phyloP scores from a whole-genome alignment of 64 coral and sea anemone species.

The Montipora capricornis region DNA sequence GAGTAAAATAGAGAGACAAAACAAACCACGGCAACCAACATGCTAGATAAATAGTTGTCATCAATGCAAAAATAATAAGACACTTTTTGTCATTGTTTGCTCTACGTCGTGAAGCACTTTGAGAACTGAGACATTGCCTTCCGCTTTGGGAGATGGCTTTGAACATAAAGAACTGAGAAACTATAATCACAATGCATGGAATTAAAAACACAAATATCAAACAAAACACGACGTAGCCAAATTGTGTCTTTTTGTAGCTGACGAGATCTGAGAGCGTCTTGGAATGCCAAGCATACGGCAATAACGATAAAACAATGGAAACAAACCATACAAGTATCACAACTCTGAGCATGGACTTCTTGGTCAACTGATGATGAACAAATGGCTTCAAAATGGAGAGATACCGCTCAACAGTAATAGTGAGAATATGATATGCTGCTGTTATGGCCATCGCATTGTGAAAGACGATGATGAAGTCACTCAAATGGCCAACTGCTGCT shows the following conservation, averaged over 20 bases:
- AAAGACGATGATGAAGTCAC: neutral
- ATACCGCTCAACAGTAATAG: slow-evolving; percentile 54
- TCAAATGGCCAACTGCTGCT: neutral
- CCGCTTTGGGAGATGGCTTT: slow-evolving; percentile 27
- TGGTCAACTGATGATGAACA: slow-evolving; percentile 52
- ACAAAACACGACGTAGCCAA: slow-evolving; percentile 56
- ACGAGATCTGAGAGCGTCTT: neutral
- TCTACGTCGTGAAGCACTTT: neutral
- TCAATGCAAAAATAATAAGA: slow-evolving; percentile 51
- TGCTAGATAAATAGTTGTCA: slow-evolving; percentile 48
- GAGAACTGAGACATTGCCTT: neutral
- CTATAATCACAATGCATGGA: slow-evolving; percentile 48
- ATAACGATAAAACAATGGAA: neutral
- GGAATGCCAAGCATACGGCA: slow-evolving; percentile 12
- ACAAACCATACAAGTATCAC: slow-evolving; percentile 33
- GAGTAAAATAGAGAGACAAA: neutral
- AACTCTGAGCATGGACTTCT: slow-evolving; percentile 46
- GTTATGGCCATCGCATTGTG: slow-evolving; percentile 36
- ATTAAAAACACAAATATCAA: slow-evolving; percentile 57
- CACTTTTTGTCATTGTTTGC: slow-evolving; percentile 59
- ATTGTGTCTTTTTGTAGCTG: slow-evolving; percentile 6
- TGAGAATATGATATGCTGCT: slow-evolving; percentile 67
- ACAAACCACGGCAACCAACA: slow-evolving; percentile 81
- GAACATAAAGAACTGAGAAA: slow-evolving; percentile 54
- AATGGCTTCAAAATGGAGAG: slow-evolving; percentile 50